These are phyloP conservation scores for Chelon auratus DNA, from an alignment of 2,797 vertebrate species.

Conservation along the genomic window DNA sequence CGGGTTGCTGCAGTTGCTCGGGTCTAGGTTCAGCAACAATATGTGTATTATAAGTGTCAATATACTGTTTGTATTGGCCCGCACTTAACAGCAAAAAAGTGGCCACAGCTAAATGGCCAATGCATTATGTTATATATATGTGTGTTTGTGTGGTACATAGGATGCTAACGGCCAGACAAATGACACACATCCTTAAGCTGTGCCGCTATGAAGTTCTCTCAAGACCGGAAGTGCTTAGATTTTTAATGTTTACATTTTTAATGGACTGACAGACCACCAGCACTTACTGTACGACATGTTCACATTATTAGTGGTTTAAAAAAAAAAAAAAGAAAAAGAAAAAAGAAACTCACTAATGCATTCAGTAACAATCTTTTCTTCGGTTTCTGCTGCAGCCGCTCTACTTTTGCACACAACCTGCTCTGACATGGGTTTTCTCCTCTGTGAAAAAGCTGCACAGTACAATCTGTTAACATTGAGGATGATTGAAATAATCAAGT, in stretches of 20 bases:
- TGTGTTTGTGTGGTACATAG: background rate
- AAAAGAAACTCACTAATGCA: no score
- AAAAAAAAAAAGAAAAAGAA: no score
- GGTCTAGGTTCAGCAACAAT: no score
- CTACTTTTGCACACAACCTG: no score
- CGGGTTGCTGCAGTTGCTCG: no score
- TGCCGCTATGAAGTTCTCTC: background rate
- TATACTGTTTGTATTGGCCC: background rate
- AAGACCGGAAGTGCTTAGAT: background rate
- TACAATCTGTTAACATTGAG: no score
- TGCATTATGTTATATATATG: background rate
- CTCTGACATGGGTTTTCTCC: no score
- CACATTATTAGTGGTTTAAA: slow-evolving; percentile 4
- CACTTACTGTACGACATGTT: slow-evolving; percentile 21
- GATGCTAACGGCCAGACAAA: background rate
- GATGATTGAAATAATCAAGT: no score
- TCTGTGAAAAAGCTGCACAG: no score
- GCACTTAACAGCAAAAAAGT: no score
- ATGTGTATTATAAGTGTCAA: background rate
- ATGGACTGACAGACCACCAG: slow-evolving; percentile 14
- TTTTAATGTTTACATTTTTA: slow-evolving; percentile 14
- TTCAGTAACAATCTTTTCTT: background rate
- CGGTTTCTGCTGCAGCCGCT: no score
- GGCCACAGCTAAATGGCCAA: background rate
- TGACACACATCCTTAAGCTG: background rate